Percentiles rank a stretch among this genome's conserved stretches.
These are phyloP conservation scores for Eulemur mongoz DNA, from an alignment of 2,797 vertebrate species.

Conservation along the genomic window DNA sequence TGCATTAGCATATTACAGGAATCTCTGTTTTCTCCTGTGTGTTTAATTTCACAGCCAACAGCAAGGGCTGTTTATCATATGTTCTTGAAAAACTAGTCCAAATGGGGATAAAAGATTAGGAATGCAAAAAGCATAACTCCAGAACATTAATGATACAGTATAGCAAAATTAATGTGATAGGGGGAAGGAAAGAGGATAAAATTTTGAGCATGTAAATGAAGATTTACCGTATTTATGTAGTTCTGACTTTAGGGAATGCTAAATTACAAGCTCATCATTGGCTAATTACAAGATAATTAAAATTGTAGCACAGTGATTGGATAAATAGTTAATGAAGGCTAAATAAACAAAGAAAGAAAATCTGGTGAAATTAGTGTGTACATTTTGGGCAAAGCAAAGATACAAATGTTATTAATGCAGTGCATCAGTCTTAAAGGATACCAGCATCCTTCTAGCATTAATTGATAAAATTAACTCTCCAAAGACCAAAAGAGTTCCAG, in stretches of 20 bases:
- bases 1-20: constrained; percentile 41
- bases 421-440: constrained; percentile 35
- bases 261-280: constrained; percentile 67
- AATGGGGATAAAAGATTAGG: constrained; percentile 38
- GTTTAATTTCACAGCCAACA: constrained; percentile 59
- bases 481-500: neutral
- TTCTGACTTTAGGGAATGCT: constrained; percentile 62
- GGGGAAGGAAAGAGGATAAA: neutral
- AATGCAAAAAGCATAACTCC: constrained; percentile 46
- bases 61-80: constrained; percentile 45
- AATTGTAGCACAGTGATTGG: constrained; percentile 63
- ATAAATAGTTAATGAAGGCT: constrained; percentile 68
- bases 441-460: constrained; percentile 28
- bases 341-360: constrained; percentile 58
- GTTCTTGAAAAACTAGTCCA: constrained; percentile 57
- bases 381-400: constrained; percentile 54
- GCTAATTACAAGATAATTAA: constrained; percentile 73
- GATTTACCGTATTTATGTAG: constrained; percentile 46
- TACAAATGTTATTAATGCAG: constrained; percentile 45
- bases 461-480: constrained; percentile 55
- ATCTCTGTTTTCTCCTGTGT: constrained; percentile 32
- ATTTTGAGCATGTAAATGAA: constrained; percentile 56
- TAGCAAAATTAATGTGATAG: constrained; percentile 32
- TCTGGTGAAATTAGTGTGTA: constrained; percentile 50
- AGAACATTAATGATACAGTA: constrained; percentile 44